These are phyloP conservation scores for Drosophila nigritarsus DNA, from an alignment of 2,888 invertebrate species.

Conservation along the genomic window DNA sequence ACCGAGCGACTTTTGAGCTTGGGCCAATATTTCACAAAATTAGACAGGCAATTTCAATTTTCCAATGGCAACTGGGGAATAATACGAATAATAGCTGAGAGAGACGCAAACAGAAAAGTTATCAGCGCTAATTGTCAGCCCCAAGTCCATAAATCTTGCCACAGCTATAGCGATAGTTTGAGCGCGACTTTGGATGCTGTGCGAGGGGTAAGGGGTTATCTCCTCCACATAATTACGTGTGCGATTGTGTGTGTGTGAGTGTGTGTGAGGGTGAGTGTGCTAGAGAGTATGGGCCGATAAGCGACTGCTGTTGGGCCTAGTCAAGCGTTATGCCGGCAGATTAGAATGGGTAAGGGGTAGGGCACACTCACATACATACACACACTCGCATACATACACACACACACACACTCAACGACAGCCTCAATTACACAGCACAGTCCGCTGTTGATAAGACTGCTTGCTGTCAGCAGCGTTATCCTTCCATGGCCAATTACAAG, in stretches of 20 bases:
- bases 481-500: conserved; percentile 74
- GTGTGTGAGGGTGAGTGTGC: conserved; percentile 30
- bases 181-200: conserved; percentile 16
- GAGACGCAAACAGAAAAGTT: conserved; percentile 40
- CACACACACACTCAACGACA: conserved; percentile 44
- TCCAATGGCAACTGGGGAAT: conserved; percentile 43
- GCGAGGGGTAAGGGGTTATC: conserved; percentile 61
- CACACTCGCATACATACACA: neutral
- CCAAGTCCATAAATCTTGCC: conserved; percentile 68
- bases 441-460: conserved; percentile 56
- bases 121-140: conserved; percentile 76
- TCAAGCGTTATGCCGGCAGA: conserved; percentile 81
- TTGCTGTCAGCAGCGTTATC: conserved; percentile 71
- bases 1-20: conserved; percentile 52
- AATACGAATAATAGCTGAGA: conserved; percentile 6
- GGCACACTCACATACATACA: conserved; percentile 5
- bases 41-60: conserved; percentile 72
- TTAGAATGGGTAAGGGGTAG: conserved; percentile 52
- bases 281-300: conserved; percentile 54
- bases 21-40: conserved; percentile 69
- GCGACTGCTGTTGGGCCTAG: conserved; percentile 60
- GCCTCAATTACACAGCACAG: conserved; percentile 66
- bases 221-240: conserved; percentile 63
- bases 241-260: conserved; percentile 25
- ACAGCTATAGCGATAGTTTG: conserved; percentile 42